Evolutionary conservation across 2,888 invertebrate genomes (phyloP), one percentile per base, ranked within the genome.

Genomic region (Tachina fera): DNA sequence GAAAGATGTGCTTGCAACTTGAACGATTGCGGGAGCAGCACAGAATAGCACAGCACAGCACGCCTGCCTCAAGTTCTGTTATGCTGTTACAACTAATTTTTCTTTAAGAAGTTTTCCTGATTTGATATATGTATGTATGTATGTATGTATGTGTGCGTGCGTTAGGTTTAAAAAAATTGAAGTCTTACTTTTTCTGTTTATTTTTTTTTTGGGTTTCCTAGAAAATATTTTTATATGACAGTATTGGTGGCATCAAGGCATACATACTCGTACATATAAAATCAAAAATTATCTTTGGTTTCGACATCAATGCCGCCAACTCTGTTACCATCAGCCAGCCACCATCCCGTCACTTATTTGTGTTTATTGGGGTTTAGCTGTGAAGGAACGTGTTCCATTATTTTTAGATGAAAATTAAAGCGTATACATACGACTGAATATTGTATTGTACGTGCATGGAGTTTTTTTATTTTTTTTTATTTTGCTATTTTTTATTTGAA

Each of bases 231-330:
- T 39, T 60, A 9, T 5, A 9, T 41, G 72, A 49, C 41, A 43
- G 43, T 68, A 16, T 1, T n/a, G 65, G 13, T 70, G 76, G 70
- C 39, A 14, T 49, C 63, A 65, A 14, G 58, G 72, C 47, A 22
- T 31, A 6, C 31, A 31, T 31, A 31, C 31, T 0, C 1, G 1
- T 31, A 6, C 0, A 31, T 2, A 70, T 75, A 70, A 56, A 77
- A 81, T 86, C 76, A 83, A 71, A 70, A 71, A 83, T 83, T 86
- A 77, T 83, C 79, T 83, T 56, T 45, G 68, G 49, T 61, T 72
- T 31, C 43, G 70, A 78, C 51, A 65, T 65, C 61, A 81, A 53
- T 53, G 39, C 74, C 83, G 56, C 6, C 31, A 6, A n/a, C 31
- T 58, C 45, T 71, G 58, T 45, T 72, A 19, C 75, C 39, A 51